Percentiles rank a stretch among this genome's conserved stretches.
Evolutionary conservation across 2,888 invertebrate species (phyloP).

Genomic region (Carcina quercana): DNA sequence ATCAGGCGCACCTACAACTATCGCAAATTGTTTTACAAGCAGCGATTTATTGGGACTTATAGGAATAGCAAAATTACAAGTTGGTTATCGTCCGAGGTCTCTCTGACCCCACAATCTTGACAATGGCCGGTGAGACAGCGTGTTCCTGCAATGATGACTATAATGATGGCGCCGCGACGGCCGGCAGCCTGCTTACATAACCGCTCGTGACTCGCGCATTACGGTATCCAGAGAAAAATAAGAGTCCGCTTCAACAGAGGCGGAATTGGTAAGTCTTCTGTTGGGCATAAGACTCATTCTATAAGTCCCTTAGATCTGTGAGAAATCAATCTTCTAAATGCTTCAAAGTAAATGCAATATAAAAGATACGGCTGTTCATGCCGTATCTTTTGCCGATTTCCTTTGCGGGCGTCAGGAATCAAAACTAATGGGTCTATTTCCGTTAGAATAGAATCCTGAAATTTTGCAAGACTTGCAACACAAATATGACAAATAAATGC

Average conservation of each 20-base stretch:
- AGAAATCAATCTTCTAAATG: too few relatives aligned
- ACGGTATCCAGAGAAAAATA: constrained; percentile 68
- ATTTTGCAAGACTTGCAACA: too few relatives aligned
- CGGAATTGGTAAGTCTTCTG: too few relatives aligned
- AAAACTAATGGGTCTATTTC: too few relatives aligned
- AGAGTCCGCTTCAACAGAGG: constrained; percentile 40
- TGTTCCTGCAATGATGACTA: constrained; percentile 64
- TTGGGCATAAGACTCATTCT: too few relatives aligned
- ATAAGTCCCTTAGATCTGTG: too few relatives aligned
- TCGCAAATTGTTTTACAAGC: constrained; percentile 64
- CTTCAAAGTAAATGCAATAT: too few relatives aligned
- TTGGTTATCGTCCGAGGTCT: constrained; percentile 47
- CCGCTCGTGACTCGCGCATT: constrained; percentile 73
- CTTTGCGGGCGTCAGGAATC: too few relatives aligned
- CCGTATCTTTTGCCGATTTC: too few relatives aligned
- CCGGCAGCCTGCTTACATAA: constrained; percentile 71
- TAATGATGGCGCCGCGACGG: constrained; percentile 58
- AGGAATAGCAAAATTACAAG: constrained; percentile 67
- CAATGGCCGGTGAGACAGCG: constrained; percentile 60
- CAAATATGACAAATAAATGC: too few relatives aligned
- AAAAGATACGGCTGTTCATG: too few relatives aligned
- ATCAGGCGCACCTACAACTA: constrained; percentile 26
- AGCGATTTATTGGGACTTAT: constrained; percentile 64
- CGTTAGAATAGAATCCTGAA: too few relatives aligned
- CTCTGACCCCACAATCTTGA: constrained; percentile 72